phyloP scores from a whole-genome alignment of 2,113 vertebrate species.

The Myxocyprinus asiaticus region DNA sequence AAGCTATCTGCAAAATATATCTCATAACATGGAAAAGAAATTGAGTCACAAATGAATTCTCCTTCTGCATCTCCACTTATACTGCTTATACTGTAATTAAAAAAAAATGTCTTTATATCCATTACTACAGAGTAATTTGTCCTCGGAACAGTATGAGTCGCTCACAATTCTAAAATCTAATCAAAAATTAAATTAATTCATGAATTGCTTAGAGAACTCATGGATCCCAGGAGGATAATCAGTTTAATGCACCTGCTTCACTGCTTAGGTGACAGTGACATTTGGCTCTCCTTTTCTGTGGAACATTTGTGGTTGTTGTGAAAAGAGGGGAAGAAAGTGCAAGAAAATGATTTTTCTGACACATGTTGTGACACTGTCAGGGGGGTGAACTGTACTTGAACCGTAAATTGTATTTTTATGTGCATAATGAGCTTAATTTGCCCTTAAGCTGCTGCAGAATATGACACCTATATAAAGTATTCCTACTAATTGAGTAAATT shows the following conservation, averaged over 20 bases:
- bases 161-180: too few species aligned
- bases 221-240: conserved; percentile 45
- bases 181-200: conserved; percentile 32
- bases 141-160: too few species aligned
- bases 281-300: conserved; percentile 41
- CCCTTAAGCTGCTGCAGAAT: conserved; percentile 18
- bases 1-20: too few species aligned
- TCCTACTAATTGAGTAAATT: too few species aligned
- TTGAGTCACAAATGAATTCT: too few species aligned
- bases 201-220: conserved; percentile 39
- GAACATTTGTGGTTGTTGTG: background rate
- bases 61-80: too few species aligned
- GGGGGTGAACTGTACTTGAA: conserved; percentile 17
- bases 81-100: too few species aligned
- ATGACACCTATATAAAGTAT: background rate
- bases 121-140: too few species aligned
- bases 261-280: conserved; percentile 50
- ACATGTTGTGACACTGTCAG: conserved; percentile 7
- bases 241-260: conserved; percentile 46
- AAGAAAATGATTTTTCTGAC: conserved; percentile 10
- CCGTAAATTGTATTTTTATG: conserved; percentile 22
- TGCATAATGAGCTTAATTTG: conserved; percentile 30
- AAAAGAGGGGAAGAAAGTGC: background rate
- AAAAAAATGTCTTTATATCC: too few species aligned
- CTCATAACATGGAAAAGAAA: too few species aligned